Evolutionary conservation across 2,797 vertebrate genomes (phyloP).

Genomic region (Myotis vivesi): DNA sequence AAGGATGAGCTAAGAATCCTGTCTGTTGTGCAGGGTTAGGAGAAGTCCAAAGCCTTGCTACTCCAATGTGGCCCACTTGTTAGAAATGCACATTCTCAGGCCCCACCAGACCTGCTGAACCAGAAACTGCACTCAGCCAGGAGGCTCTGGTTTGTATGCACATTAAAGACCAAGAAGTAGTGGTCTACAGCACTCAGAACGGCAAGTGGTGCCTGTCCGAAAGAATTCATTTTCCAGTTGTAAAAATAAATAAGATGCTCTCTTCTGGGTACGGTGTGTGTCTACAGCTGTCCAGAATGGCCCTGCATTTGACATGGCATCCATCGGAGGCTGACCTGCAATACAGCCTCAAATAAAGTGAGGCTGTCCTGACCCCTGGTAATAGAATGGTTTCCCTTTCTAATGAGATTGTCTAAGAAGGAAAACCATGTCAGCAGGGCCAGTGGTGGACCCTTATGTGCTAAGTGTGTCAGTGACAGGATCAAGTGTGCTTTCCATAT

Average conservation of each 20-base stretch:
- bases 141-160: not conserved
- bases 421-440: slow-evolving; percentile 96
- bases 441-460: slow-evolving; percentile 95
- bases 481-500: slow-evolving; percentile 97
- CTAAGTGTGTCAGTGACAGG: slow-evolving; percentile 94
- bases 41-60: not conserved
- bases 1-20: not conserved
- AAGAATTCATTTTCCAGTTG: not conserved
- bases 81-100: not conserved
- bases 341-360: slow-evolving; percentile 95
- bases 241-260: not conserved
- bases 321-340: slow-evolving; percentile 96
- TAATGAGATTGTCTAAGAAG: slow-evolving; percentile 96
- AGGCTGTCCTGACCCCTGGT: slow-evolving; percentile 95
- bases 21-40: not conserved
- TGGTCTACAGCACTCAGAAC: not conserved
- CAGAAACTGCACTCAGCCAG: not conserved
- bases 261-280: not conserved
- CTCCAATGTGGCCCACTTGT: not conserved
- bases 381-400: slow-evolving; percentile 96
- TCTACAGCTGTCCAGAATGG: slow-evolving; percentile 87
- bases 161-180: not conserved
- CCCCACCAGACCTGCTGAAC: not conserved
- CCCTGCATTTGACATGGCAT: slow-evolving; percentile 94
- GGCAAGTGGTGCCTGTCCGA: not conserved